These are phyloP conservation scores for Prunella himalayana DNA, from an alignment of 2,113 vertebrate species.

Conservation along the genomic window DNA sequence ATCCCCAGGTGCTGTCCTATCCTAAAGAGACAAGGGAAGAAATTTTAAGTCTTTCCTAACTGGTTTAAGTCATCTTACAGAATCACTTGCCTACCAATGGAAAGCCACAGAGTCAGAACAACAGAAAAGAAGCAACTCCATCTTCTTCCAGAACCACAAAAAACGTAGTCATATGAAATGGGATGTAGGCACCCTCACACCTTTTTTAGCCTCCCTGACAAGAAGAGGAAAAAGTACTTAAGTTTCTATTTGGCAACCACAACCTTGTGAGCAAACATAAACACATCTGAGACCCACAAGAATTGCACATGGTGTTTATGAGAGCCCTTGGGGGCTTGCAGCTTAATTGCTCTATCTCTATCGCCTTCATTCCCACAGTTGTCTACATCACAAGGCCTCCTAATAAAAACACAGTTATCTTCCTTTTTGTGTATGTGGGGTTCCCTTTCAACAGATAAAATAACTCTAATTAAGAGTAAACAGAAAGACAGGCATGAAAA, in stretches of 20 bases:
- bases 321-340: background rate
- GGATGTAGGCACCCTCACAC: background rate
- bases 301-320: background rate
- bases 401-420: background rate
- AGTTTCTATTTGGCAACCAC: background rate
- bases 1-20: background rate
- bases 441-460: background rate
- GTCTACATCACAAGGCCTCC: background rate
- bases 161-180: background rate
- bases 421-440: background rate
- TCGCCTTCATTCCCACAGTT: background rate
- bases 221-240: background rate
- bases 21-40: background rate
- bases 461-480: background rate
- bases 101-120: background rate
- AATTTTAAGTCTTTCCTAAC: background rate
- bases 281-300: background rate
- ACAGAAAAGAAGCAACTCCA: background rate
- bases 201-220: background rate
- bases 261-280: background rate
- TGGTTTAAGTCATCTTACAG: background rate
- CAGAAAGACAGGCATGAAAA: background rate
- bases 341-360: background rate
- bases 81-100: background rate
- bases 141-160: background rate